Base-by-base conservation (phyloP, 2,797 vertebrate genomes). In the Nasua narica region DNA sequence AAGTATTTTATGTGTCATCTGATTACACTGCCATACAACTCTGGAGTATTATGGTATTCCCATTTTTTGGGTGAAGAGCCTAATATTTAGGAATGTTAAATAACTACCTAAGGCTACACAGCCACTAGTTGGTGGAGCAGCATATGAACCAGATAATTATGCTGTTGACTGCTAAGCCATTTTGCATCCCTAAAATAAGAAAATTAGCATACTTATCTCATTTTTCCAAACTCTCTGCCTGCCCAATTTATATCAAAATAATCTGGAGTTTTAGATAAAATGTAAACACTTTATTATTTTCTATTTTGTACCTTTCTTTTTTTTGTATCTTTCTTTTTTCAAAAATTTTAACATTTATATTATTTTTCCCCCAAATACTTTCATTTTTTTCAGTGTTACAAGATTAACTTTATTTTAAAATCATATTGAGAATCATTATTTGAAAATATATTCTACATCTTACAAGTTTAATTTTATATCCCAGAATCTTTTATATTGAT, bases 401-500 rank as follows among this genome's bases (percentile, higher is more conserved):
- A 40, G 40, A 40, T 40, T 40, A 40, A 40, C 6, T 40, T 40
- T 40, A 40, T 40, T 40, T 40, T 87, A 85, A 52, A 76, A 52
- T 14, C 35, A 77, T 82, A 67, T 60, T 83, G 56, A 87, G 25
- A 54, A 90, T 54, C 82, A 74, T 74, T 78, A 60, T 86, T 82
- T 88, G 4, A 23, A 90, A 90, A 93, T 54, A 91, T 77, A 67
- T 92, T 87, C 86, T 91, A 60, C 37, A 37, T 16, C 52, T 92
- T 77, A 40, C 1, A 81, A 90, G 35, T 94, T 95, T 87, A 52
- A 90, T 46, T 93, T 97, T 87, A 93, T 1, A 93, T 43, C 74
- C 7, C n/a, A 65, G 21, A 95, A 81, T 65, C 18, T 70, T 95
- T 94, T 79, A 87, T 40, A 81, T 46, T 62, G 52, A 79, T 43